phyloP scores from a whole-genome alignment of 1,140 invertebrate species.

The Drosophila nigrodunni region DNA sequence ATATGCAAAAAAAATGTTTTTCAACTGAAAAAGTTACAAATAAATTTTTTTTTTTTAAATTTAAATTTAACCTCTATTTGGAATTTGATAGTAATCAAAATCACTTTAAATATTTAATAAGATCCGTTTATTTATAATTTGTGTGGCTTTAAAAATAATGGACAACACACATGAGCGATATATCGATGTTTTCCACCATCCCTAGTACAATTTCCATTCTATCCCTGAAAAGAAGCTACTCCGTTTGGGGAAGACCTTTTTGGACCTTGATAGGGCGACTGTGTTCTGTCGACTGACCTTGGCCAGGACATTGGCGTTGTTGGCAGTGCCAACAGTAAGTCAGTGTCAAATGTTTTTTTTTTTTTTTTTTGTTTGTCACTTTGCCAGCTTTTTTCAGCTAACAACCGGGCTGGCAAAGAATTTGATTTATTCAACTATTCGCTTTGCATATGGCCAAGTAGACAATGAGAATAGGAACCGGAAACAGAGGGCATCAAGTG shows the following conservation, averaged over 20 bases:
- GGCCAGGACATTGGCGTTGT: conserved; percentile 27
- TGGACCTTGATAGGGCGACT: not conserved
- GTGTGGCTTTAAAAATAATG: too few species aligned
- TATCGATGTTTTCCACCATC: too few species aligned
- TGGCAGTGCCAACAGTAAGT: conserved; percentile 57
- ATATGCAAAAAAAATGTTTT: too few species aligned
- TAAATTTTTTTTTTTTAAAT: too few species aligned
- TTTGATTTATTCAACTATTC: conserved; percentile 64
- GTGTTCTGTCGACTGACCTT: conserved; percentile 31
- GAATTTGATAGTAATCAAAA: too few species aligned
- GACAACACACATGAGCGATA: too few species aligned
- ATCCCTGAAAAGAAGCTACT: not conserved
- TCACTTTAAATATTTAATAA: too few species aligned
- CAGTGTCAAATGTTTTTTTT: conserved; percentile 54
- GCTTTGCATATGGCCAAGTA: conserved; percentile 63
- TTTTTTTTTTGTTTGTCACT: conserved; percentile 37
- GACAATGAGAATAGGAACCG: conserved; percentile 39
- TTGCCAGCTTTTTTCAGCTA: conserved; percentile 17
- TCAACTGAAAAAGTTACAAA: too few species aligned
- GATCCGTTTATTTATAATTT: too few species aligned
- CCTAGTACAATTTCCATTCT: too few species aligned
- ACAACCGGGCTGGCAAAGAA: not conserved
- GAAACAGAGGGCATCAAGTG: not conserved
- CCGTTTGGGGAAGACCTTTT: not conserved
- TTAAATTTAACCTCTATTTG: too few species aligned